These are phyloP conservation scores for Crocallis elinguaria DNA, from an alignment of 2,888 invertebrate genomes.

Conservation along the genomic window DNA sequence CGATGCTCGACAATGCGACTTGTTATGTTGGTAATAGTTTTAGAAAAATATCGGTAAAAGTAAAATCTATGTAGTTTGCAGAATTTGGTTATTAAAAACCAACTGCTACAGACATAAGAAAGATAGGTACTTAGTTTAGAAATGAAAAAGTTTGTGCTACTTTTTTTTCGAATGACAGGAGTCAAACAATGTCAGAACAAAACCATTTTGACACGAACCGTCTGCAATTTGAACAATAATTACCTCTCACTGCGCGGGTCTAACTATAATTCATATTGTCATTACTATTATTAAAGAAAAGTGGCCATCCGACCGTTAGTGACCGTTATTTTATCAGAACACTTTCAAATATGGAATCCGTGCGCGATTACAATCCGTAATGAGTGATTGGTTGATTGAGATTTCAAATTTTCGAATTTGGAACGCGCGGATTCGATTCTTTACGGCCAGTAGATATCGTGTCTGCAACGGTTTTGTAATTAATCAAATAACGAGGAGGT, in stretches of 20 bases:
- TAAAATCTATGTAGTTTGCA: no score
- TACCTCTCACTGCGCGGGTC: conserved; percentile 37
- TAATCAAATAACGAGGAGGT: conserved; percentile 9
- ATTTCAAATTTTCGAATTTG: conserved; percentile 36
- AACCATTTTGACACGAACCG: conserved; percentile 37
- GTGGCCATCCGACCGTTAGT: conserved; percentile 48
- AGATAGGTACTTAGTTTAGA: not conserved
- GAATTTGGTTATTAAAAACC: no score
- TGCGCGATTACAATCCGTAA: conserved; percentile 51
- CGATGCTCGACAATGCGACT: no score
- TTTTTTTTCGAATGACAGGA: conserved; percentile 10
- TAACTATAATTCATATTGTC: conserved; percentile 48
- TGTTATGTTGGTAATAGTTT: no score
- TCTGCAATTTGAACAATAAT: conserved; percentile 43
- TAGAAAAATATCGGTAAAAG: no score
- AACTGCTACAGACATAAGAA: no score
- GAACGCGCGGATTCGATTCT: conserved; percentile 27
- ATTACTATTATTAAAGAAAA: conserved; percentile 49
- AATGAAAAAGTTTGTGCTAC: conserved; percentile 3
- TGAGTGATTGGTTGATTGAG: conserved; percentile 40
- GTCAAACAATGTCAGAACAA: conserved; percentile 15
- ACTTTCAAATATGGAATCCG: conserved; percentile 57
- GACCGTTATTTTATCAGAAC: conserved; percentile 51
- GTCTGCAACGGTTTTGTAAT: conserved; percentile 15
- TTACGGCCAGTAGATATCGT: conserved; percentile 16